Evolutionary conservation across 2,113 vertebrate species (phyloP), one percentile per base, ranked within the genome.

Genomic region (Thymallus thymallus): DNA sequence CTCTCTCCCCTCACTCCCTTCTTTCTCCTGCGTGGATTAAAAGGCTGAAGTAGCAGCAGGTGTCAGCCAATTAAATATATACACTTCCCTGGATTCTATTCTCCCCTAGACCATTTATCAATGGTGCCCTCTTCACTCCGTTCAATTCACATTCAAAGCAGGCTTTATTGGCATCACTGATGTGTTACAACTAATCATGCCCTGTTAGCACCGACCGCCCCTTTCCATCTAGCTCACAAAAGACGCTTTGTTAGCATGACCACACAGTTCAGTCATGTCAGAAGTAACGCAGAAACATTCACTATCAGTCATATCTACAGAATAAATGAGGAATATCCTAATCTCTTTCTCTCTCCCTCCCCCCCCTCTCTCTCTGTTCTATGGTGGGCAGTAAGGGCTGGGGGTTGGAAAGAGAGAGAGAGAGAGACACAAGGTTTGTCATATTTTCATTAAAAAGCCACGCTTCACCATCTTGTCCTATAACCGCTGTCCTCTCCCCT

Each of bases 391-490:
- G 1, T 55, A 9, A 4, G 18, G 51, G 16, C 16, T 60, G 56
- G 56, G 56, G 56, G 56, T 60, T 60, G 68, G 71, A 76, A 69
- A 62, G 82, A 71, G 72, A 23, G 55, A 71, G 72, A 23, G 55
- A 71, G 83, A 66, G 80, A 77, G 76, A 35, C 2, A 35, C 72
- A 12, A 64, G 81, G 85, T 82, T 81, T 85, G 88, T 91, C 88
- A 88, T 90, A 84, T 89, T 91, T 91, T 93, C 91, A 92, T 93
- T 93, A 93, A 92, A 94, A 93, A 92, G 88, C 88, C 87, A 93
- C 91, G 91, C 91, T 93, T 89, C 86, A 84, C 85, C 90, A 89
- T 94, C 91, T 91, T 89, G 88, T 91, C 89, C 35, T 41, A 87
- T 80, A 86, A 88, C 90, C 86, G 87, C 86, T 77, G 85, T 82